Conservation (phyloP, 1,140 invertebrate species). For the Penaeus indicus region DNA sequence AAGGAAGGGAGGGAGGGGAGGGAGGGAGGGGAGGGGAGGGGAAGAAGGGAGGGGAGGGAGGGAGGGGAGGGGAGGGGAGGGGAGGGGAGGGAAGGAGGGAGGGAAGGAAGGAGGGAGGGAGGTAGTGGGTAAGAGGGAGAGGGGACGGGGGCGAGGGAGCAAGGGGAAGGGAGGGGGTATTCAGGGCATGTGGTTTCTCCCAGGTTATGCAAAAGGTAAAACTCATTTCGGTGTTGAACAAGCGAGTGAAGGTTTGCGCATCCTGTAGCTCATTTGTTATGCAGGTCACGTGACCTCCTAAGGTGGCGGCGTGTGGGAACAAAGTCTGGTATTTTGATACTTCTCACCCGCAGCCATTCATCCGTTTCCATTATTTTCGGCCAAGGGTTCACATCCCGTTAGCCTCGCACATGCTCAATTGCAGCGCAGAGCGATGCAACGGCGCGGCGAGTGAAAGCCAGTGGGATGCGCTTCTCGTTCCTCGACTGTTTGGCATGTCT, state of each 20-base stretch:
- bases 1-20: too few species aligned
- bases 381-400: constrained; percentile 10
- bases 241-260: constrained; percentile 27
- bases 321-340: constrained; percentile 51
- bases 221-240: constrained; percentile 20
- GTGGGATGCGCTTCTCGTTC: constrained; percentile 30
- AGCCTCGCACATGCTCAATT: not conserved
- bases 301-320: constrained; percentile 58
- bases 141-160: too few species aligned
- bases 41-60: too few species aligned
- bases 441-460: constrained; percentile 30
- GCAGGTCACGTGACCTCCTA: constrained; percentile 54
- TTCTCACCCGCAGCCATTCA: constrained; percentile 38
- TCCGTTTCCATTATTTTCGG: constrained; percentile 41
- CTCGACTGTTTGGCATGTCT: constrained; percentile 46
- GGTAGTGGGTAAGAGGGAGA: too few species aligned
- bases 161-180: too few species aligned
- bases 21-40: too few species aligned
- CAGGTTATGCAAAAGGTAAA: not conserved
- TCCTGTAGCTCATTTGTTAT: constrained; percentile 52
- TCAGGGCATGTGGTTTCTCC: too few species aligned
- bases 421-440: constrained; percentile 42
- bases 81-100: too few species aligned
- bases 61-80: too few species aligned
- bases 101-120: too few species aligned